A percentile compares a stretch with the other conserved stretches of the same genome.
Conservation (phyloP, 37 sponge, comb jelly and placozoan species). For the Ianthella basta region DNA sequence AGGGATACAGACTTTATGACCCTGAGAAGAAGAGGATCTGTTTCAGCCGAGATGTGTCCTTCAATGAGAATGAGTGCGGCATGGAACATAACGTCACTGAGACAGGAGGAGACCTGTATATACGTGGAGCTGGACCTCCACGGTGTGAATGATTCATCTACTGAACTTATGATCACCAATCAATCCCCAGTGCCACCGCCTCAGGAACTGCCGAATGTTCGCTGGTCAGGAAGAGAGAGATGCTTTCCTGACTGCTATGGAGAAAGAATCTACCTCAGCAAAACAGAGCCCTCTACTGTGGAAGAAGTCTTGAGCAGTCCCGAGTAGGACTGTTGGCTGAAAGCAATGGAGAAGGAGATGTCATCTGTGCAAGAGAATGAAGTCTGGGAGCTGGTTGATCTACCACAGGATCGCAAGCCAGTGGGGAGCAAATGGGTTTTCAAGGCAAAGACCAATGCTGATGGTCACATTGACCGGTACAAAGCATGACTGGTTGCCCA, state of each 20-base stretch:
- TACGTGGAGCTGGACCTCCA: constrained; percentile 3
- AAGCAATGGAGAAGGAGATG: constrained; percentile 65
- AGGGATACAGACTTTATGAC: constrained; percentile 53
- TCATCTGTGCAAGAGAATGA: constrained; percentile 51
- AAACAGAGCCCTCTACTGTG: constrained; percentile 22
- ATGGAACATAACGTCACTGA: neutral
- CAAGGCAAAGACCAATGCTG: constrained; percentile 32
- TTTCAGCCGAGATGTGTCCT: constrained; percentile 59
- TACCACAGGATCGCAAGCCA: constrained; percentile 34
- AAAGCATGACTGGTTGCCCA: constrained; percentile 60
- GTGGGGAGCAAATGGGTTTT: constrained; percentile 73
- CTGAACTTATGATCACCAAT: neutral
- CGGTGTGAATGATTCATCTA: neutral
- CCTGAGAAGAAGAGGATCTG: constrained; percentile 24
- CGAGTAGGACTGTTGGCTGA: constrained; percentile 30
- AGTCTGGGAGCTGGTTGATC: constrained; percentile 62
- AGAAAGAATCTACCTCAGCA: neutral
- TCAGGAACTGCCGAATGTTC: neutral
- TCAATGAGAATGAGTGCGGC: constrained; percentile 46
- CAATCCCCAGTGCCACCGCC: neutral
- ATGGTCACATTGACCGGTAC: constrained; percentile 51
- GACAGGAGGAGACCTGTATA: neutral
- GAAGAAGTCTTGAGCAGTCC: constrained; percentile 39
- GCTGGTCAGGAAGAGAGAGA: constrained; percentile 21
- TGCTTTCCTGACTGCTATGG: constrained; percentile 38